Evolutionary conservation across 92 coral and sea anemone genomes (phyloP).

Genomic region (Bergia sp.): DNA sequence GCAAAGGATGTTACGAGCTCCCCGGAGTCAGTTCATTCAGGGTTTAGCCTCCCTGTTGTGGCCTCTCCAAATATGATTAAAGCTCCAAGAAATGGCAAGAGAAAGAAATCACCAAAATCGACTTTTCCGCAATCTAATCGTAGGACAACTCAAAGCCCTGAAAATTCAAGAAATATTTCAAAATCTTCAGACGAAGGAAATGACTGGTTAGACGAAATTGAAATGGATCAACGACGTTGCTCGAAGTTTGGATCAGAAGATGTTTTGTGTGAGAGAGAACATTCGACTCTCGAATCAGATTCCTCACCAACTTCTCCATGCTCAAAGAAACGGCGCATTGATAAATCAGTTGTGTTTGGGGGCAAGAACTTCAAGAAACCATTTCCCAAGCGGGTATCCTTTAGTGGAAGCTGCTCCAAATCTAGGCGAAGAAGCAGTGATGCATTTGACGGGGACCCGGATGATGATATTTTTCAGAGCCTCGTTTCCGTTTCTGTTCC

Average conservation of each 20-base stretch:
- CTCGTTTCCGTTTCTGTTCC: slow-evolving; percentile 38
- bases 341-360: slow-evolving; percentile 70
- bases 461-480: slow-evolving; percentile 68
- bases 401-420: slow-evolving; percentile 21
- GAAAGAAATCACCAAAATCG: slow-evolving; percentile 4
- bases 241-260: slow-evolving; percentile 10
- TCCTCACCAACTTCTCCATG: slow-evolving; percentile 36
- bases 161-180: slow-evolving; percentile 47
- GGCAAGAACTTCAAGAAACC: slow-evolving; percentile 28
- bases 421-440: slow-evolving; percentile 50
- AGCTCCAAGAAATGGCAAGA: slow-evolving; percentile 10
- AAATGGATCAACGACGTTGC: slow-evolving; percentile 28
- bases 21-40: slow-evolving; percentile 29
- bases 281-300: not conserved
- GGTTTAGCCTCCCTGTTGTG: not conserved
- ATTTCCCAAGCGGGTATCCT: slow-evolving; percentile 1
- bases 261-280: slow-evolving; percentile 29
- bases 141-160: not conserved
- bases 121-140: slow-evolving; percentile 30
- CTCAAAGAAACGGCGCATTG: slow-evolving; percentile 53
- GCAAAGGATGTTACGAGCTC: slow-evolving; percentile 18
- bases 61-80: not conserved
- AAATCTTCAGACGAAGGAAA: slow-evolving; percentile 61
- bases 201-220: slow-evolving; percentile 59
- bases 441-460: slow-evolving; percentile 61